These are phyloP conservation scores for Lepidocolaptes lacrymiger DNA, from an alignment of 2,797 vertebrate genomes.

Conservation along the genomic window DNA sequence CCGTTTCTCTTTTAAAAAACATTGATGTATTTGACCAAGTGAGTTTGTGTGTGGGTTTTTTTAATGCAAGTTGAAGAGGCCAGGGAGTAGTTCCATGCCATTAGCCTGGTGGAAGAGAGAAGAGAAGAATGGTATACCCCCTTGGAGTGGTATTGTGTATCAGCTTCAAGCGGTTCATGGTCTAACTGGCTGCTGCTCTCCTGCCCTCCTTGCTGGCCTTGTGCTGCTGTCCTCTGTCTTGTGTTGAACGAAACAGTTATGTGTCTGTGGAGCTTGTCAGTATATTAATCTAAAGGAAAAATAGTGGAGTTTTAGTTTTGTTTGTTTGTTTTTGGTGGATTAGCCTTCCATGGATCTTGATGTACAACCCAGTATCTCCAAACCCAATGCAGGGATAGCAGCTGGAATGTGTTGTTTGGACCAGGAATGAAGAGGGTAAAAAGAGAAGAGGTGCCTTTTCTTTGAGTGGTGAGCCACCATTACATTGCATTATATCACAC, in stretches of 20 bases:
- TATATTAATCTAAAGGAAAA: background rate
- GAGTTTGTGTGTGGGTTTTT: background rate
- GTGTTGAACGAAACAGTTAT: background rate
- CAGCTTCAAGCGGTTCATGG: background rate
- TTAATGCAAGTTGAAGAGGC: background rate
- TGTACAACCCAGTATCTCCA: background rate
- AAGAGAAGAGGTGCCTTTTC: background rate
- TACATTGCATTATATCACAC: background rate
- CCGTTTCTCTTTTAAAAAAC: background rate
- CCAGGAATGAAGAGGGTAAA: background rate
- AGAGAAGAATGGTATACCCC: accelerated
- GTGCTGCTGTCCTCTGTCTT: background rate
- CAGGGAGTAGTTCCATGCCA: background rate
- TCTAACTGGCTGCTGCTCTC: background rate
- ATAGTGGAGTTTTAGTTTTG: too few relatives aligned
- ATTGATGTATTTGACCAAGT: background rate
- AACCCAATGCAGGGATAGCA: background rate
- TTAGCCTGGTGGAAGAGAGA: background rate
- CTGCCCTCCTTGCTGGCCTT: background rate
- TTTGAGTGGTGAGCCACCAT: background rate
- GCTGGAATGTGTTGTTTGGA: background rate
- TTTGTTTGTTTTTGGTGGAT: background rate
- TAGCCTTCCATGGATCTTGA: background rate
- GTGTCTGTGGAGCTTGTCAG: background rate
- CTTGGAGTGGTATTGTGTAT: accelerated